A percentile compares a stretch with the other conserved stretches of the same genome.
These are phyloP conservation scores for Malacoctenus gilli DNA, from an alignment of 2,797 vertebrate genomes.

Conservation along the genomic window DNA sequence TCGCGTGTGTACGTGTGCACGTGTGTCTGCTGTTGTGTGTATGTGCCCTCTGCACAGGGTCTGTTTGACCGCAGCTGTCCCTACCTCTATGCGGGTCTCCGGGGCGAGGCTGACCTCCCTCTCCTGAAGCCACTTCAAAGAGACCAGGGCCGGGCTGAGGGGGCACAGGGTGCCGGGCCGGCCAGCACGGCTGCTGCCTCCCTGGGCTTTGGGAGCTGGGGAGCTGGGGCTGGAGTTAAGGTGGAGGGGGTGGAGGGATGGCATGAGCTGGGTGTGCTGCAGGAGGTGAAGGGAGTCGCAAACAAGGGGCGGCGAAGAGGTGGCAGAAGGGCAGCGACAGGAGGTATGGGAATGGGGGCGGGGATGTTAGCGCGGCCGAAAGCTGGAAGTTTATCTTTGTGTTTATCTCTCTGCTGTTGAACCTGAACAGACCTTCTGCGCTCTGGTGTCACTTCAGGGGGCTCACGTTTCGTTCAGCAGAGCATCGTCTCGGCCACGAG, in stretches of 20 bases:
- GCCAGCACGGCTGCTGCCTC: constrained; percentile 74
- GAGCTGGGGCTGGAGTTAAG: constrained; percentile 59
- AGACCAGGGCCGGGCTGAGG: constrained; percentile 58
- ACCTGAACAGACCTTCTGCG: constrained; percentile 48
- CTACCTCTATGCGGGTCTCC: constrained; percentile 75
- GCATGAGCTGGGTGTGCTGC: constrained; percentile 34
- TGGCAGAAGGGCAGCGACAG: constrained; percentile 53
- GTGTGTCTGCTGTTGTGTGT: constrained; percentile 43
- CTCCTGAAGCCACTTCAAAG: constrained; percentile 78
- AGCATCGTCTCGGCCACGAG: constrained; percentile 34
- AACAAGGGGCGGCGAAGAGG: constrained; percentile 34
- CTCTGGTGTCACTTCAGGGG: constrained; percentile 38
- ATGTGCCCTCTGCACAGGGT: constrained; percentile 48
- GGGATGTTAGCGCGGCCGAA: constrained; percentile 36
- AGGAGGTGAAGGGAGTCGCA: constrained; percentile 54
- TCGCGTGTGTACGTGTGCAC: constrained; percentile 57
- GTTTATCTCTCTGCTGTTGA: constrained; percentile 21
- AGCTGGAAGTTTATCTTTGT: constrained; percentile 47
- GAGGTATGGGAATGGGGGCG: constrained; percentile 42
- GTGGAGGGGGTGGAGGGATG: constrained; percentile 18
- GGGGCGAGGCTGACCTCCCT: constrained; percentile 74
- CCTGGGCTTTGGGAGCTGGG: constrained; percentile 74
- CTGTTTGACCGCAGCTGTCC: constrained; percentile 79
- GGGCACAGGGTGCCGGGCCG: constrained; percentile 52
- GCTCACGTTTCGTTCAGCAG: constrained; percentile 28